These are phyloP conservation scores for Ranitomeya variabilis DNA, from an alignment of 2,113 vertebrate genomes.

Conservation along the genomic window DNA sequence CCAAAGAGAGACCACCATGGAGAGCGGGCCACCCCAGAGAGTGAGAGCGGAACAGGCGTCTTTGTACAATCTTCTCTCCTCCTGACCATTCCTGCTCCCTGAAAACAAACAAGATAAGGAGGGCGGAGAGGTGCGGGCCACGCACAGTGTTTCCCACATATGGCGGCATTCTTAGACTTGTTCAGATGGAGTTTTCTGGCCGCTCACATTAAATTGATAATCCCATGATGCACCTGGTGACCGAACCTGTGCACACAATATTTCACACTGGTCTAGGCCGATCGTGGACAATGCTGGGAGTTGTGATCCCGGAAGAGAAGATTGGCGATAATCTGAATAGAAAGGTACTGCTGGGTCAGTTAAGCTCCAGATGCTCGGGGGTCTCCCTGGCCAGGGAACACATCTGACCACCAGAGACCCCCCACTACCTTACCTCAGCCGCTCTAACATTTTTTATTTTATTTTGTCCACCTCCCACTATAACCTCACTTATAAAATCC, in stretches of 20 bases:
- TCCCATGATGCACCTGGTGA: background rate
- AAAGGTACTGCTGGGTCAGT: too few relatives aligned
- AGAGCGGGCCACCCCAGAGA: background rate
- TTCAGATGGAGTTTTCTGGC: background rate
- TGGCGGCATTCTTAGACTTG: background rate
- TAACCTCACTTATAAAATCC: background rate
- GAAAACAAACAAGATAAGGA: slow-evolving; percentile 55
- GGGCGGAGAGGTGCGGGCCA: background rate
- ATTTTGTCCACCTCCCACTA: background rate
- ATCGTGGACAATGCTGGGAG: background rate
- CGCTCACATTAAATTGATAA: background rate
- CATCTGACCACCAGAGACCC: background rate
- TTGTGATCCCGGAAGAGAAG: background rate
- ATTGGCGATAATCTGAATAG: background rate
- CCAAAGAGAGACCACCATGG: too few relatives aligned
- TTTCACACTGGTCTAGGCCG: too few relatives aligned
- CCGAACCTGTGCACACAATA: background rate
- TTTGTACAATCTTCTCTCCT: background rate
- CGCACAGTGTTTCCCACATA: background rate
- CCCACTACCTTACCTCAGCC: background rate
- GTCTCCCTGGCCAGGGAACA: background rate
- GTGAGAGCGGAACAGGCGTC: background rate
- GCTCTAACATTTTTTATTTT: background rate
- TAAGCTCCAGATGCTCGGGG: background rate
- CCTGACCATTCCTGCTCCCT: slow-evolving; percentile 32